Percentiles rank a stretch among this genome's conserved stretches.
phyloP scores from a whole-genome alignment of 2,797 vertebrate species.

The Tokudaia muenninki region DNA sequence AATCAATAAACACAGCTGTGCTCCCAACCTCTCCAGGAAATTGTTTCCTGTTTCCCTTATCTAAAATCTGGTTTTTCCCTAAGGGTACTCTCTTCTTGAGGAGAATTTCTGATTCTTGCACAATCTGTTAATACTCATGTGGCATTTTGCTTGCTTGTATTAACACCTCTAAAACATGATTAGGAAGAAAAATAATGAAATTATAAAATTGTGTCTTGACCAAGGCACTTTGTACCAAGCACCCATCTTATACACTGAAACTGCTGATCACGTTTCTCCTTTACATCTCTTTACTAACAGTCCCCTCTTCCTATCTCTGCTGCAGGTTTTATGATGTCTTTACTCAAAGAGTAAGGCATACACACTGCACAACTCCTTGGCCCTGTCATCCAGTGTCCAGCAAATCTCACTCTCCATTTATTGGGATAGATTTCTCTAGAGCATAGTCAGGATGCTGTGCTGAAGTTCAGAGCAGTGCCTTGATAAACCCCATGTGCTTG shows the following conservation, averaged over 20 bases:
- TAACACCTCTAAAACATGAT: background rate
- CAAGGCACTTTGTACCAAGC: too few relatives aligned
- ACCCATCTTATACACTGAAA: accelerated
- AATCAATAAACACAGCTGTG: background rate
- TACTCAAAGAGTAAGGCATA: conserved; percentile 3
- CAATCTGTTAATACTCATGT: background rate
- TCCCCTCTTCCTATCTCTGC: background rate
- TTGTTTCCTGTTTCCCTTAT: background rate
- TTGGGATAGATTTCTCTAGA: background rate
- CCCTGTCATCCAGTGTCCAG: background rate
- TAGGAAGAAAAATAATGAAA: background rate
- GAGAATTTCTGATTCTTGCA: background rate
- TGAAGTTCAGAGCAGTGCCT: background rate
- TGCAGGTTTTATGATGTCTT: background rate
- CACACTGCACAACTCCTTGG: background rate
- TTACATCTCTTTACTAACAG: background rate
- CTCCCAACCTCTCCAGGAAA: background rate
- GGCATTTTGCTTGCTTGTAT: background rate
- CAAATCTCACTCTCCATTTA: background rate
- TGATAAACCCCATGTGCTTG: background rate
- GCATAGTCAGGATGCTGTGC: background rate
- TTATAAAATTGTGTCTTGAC: background rate
- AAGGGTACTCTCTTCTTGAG: background rate
- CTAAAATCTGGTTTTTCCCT: background rate
- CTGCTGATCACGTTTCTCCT: background rate